A percentile compares a stretch with the other conserved stretches of the same genome.
phyloP scores from a whole-genome alignment of 2,797 vertebrate genomes.

The Pseudomugil tenellus region DNA sequence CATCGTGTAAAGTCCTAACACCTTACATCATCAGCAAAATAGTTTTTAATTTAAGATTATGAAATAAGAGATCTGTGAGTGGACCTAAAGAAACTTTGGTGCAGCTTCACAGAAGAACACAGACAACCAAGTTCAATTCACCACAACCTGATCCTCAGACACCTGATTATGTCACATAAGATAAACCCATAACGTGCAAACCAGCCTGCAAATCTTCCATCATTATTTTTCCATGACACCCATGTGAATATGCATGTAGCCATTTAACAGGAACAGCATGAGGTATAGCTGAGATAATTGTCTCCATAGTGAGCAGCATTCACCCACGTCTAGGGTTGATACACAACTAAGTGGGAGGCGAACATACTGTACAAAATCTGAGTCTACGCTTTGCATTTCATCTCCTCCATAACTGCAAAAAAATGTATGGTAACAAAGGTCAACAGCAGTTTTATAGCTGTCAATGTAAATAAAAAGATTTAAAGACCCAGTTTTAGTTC shows the following conservation, averaged over 20 bases:
- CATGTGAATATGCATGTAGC: slow-evolving; percentile 7
- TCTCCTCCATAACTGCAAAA: slow-evolving; percentile 39
- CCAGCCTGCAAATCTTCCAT: not conserved
- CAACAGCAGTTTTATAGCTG: slow-evolving; percentile 4
- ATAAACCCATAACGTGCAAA: slow-evolving; percentile 21
- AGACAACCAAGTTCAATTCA: slow-evolving; percentile 4
- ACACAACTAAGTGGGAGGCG: slow-evolving; percentile 74
- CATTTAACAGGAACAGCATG: slow-evolving; percentile 51
- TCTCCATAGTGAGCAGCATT: slow-evolving; percentile 68
- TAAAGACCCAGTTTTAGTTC: not conserved
- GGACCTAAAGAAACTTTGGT: slow-evolving; percentile 2
- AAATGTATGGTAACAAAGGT: slow-evolving; percentile 13
- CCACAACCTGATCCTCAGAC: not conserved
- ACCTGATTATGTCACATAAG: slow-evolving; percentile 1
- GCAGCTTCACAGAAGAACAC: slow-evolving; percentile 4
- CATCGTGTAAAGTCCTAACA: not conserved
- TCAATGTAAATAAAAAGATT: slow-evolving; percentile 1
- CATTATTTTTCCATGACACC: slow-evolving; percentile 33
- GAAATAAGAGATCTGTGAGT: slow-evolving; percentile 16
- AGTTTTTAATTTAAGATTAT: slow-evolving; percentile 22
- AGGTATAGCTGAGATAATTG: slow-evolving; percentile 66
- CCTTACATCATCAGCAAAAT: slow-evolving; percentile 14
- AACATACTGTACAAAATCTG: slow-evolving; percentile 65
- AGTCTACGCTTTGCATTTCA: slow-evolving; percentile 36
- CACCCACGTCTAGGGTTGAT: slow-evolving; percentile 66